These are phyloP conservation scores for Caenorhabditis auriculariae DNA, from an alignment of 2,888 invertebrate species.

Conservation along the genomic window DNA sequence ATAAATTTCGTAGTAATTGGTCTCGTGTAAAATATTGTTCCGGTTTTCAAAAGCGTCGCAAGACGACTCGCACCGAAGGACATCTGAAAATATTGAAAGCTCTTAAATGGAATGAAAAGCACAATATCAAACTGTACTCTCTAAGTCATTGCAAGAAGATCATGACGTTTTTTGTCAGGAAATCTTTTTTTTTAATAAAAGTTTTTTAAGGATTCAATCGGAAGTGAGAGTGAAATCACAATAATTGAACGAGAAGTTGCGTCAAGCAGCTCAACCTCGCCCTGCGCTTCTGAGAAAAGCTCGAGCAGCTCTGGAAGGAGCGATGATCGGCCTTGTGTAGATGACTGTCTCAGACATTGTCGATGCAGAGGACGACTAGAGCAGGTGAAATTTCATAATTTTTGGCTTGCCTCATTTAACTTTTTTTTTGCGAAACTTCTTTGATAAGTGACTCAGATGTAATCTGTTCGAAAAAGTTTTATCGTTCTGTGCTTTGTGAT, in stretches of 20 bases:
- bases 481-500: neutral
- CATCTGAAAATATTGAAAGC: too few species aligned
- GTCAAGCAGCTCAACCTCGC: slow-evolving; percentile 33
- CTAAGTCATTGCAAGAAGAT: too few species aligned
- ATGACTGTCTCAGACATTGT: too few species aligned
- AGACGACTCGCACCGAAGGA: too few species aligned
- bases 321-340: too few species aligned
- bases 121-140: too few species aligned
- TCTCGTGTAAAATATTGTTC: too few species aligned
- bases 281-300: slow-evolving; percentile 33
- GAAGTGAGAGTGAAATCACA: slow-evolving; percentile 40
- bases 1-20: too few species aligned
- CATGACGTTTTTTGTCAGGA: too few species aligned
- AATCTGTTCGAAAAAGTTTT: neutral
- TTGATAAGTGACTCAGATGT: neutral
- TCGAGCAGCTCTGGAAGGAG: slow-evolving; percentile 17
- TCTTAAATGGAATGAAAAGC: too few species aligned
- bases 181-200: too few species aligned
- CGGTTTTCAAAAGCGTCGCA: too few species aligned
- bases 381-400: slow-evolving; percentile 3
- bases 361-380: slow-evolving; percentile 10
- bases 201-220: slow-evolving; percentile 29
- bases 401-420: neutral
- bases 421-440: neutral
- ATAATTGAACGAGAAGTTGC: slow-evolving; percentile 34